These are phyloP conservation scores for Chelonia mydas DNA, from an alignment of 2,797 vertebrate species.

Conservation along the genomic window DNA sequence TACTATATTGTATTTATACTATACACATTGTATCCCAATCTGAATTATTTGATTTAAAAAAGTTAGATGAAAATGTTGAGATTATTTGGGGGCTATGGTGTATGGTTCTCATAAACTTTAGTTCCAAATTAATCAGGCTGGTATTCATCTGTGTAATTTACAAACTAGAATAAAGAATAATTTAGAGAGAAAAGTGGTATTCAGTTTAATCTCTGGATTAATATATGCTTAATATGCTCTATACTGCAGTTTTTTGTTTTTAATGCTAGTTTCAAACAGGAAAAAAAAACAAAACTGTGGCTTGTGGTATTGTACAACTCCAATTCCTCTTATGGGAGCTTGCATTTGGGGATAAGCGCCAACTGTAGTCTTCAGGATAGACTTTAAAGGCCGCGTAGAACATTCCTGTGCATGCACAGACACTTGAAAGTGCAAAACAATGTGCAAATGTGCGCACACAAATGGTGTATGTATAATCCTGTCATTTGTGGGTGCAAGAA, in stretches of 20 bases:
- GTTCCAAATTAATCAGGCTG: background rate
- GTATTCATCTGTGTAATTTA: background rate
- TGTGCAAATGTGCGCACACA: background rate
- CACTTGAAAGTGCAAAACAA: background rate
- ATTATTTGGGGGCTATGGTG: background rate
- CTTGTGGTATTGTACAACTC: background rate
- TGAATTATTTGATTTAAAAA: background rate
- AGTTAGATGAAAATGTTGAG: background rate
- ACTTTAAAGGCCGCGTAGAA: background rate
- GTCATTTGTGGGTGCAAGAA: background rate
- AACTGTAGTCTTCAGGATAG: background rate
- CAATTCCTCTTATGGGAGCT: background rate
- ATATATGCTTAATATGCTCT: background rate
- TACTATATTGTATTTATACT: background rate
- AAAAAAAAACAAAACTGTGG: background rate
- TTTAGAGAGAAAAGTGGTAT: background rate
- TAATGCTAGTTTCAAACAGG: too few relatives aligned
- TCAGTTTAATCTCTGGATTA: background rate
- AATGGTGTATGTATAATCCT: background rate
- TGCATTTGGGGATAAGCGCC: background rate
- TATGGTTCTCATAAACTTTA: background rate
- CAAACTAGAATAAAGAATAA: background rate
- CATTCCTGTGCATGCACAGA: background rate
- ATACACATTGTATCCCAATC: background rate
- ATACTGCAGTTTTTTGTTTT: background rate